These are phyloP conservation scores for Fukomys damarensis DNA, from an alignment of 2,113 vertebrate species.

Conservation along the genomic window DNA sequence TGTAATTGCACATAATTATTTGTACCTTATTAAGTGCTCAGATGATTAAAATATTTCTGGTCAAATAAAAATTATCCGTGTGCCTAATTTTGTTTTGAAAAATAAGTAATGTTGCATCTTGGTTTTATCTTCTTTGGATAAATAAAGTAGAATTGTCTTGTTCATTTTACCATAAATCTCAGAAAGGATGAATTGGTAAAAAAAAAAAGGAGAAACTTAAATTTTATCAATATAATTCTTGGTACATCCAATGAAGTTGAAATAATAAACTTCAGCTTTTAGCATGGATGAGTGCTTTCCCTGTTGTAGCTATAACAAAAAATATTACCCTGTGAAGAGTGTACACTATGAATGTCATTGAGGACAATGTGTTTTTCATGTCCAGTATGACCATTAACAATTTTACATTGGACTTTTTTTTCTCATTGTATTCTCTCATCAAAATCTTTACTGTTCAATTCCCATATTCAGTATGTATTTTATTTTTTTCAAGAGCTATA, in stretches of 20 bases:
- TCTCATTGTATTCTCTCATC: background rate
- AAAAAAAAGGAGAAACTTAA: background rate
- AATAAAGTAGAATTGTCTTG: background rate
- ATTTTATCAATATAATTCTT: conserved; percentile 21
- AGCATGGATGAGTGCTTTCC: conserved; percentile 69
- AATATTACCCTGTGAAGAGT: conserved; percentile 68
- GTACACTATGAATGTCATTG: conserved; percentile 67
- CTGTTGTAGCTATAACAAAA: conserved; percentile 57
- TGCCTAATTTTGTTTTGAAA: background rate
- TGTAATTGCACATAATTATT: conserved; percentile 83
- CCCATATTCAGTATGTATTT: background rate
- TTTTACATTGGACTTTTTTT: conserved; percentile 64
- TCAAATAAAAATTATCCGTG: conserved; percentile 66
- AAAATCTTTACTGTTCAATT: background rate
- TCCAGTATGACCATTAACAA: background rate
- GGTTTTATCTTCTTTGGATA: background rate
- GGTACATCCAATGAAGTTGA: background rate
- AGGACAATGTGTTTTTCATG: conserved; percentile 78
- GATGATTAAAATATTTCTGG: conserved; percentile 80
- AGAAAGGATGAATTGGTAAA: background rate
- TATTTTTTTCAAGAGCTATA: background rate
- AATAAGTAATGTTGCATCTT: conserved; percentile 4
- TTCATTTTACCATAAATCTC: background rate
- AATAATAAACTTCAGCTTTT: conserved; percentile 63
- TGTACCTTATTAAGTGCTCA: conserved; percentile 78